These are phyloP conservation scores for Penaeus chinensis DNA, from an alignment of 1,140 invertebrate species.

Conservation along the genomic window DNA sequence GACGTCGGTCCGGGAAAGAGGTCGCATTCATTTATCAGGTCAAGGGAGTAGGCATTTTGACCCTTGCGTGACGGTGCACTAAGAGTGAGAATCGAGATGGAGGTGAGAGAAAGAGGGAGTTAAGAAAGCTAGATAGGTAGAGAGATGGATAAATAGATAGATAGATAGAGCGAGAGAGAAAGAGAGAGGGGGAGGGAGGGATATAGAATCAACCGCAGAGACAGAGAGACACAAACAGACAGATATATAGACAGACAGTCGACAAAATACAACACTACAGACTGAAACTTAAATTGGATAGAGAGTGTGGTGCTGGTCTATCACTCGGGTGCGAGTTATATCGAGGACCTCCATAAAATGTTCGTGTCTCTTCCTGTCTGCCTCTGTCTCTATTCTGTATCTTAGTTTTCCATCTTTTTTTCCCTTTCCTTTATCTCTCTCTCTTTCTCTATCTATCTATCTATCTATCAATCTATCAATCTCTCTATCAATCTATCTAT, in stretches of 20 bases:
- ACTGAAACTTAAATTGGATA: not conserved
- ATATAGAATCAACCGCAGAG: not conserved
- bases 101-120: too few relatives aligned
- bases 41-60: too few relatives aligned
- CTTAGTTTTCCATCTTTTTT: not conserved
- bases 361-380: not conserved
- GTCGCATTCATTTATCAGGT: too few relatives aligned
- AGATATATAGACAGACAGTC: not conserved
- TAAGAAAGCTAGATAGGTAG: too few relatives aligned
- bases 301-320: not conserved
- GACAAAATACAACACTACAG: not conserved
- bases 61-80: too few relatives aligned
- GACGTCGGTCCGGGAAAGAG: too few relatives aligned
- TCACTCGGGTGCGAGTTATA: not conserved
- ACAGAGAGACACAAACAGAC: not conserved
- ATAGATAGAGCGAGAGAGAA: too few relatives aligned
- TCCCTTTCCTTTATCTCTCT: not conserved
- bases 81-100: too few relatives aligned
- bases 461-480: slow-evolving; percentile 3
- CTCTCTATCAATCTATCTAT: not conserved
- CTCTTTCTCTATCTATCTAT: slow-evolving; percentile 6
- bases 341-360: not conserved
- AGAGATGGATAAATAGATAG: too few relatives aligned
- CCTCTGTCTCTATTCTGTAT: not conserved
- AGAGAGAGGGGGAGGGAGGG: not conserved